phyloP scores from a whole-genome alignment of 2,888 invertebrate genomes.

The Diarsia brunnea region DNA sequence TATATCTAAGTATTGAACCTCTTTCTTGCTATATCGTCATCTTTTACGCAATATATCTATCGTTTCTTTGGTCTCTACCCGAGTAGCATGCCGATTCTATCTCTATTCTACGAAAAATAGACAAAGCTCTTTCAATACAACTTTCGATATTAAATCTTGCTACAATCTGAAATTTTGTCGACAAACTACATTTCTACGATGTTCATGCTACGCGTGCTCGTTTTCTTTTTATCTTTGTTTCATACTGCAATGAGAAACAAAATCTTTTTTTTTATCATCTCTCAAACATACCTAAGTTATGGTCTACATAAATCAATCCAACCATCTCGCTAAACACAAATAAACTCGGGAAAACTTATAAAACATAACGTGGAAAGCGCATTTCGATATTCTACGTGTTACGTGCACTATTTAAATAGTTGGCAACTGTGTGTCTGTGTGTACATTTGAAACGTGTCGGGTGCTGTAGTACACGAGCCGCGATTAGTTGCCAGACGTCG shows the following conservation, averaged over 20 bases:
- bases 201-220: not conserved
- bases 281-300: not conserved
- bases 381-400: conserved; percentile 27
- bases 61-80: not conserved
- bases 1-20: not conserved
- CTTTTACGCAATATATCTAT: not conserved
- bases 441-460: conserved; percentile 33
- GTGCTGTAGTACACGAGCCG: conserved; percentile 39
- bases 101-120: too few species aligned
- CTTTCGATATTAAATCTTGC: too few species aligned
- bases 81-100: too few species aligned
- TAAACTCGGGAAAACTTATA: not conserved
- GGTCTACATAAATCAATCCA: conserved; percentile 2
- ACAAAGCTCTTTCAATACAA: too few species aligned
- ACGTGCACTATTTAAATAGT: conserved; percentile 52
- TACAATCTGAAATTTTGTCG: not conserved
- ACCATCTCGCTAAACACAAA: not conserved
- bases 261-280: not conserved
- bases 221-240: not conserved
- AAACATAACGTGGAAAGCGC: conserved; percentile 21
- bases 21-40: not conserved
- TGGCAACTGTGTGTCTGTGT: conserved; percentile 40
- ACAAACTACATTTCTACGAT: not conserved
- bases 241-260: not conserved
- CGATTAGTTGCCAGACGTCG: conserved; percentile 50